Percentiles rank a stretch among this genome's conserved stretches.
Conservation (phyloP, 2,888 invertebrate species). For the Bembecia ichneumoniformis region DNA sequence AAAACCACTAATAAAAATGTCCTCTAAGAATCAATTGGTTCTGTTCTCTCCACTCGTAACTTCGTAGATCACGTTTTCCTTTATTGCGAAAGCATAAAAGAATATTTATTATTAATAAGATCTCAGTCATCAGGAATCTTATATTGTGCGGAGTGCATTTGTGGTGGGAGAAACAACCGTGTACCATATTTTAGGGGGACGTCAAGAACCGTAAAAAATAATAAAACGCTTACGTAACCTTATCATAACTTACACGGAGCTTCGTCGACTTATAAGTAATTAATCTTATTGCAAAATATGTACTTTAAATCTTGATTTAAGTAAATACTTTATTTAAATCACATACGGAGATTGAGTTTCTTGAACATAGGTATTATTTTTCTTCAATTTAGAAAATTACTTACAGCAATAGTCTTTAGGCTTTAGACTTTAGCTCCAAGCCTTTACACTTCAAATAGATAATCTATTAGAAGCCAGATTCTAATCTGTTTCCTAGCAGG, state of each 20-base stretch:
- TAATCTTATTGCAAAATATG: constrained; percentile 49
- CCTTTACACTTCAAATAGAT: no score
- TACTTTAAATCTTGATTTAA: constrained; percentile 5
- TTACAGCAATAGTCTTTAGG: no score
- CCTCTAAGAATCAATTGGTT: constrained; percentile 31
- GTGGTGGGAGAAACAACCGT: constrained; percentile 22
- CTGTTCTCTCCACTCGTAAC: background rate
- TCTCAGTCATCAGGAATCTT: constrained; percentile 2
- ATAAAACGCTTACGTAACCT: constrained; percentile 32
- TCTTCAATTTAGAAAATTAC: background rate
- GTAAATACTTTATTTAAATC: background rate
- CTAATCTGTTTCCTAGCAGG: no score
- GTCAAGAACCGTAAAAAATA: constrained; percentile 19
- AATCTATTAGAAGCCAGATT: no score
- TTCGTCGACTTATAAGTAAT: constrained; percentile 37
- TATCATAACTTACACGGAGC: constrained; percentile 38
- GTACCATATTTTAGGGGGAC: constrained; percentile 24
- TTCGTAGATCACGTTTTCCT: background rate
- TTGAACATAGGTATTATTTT: background rate
- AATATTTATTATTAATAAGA: background rate
- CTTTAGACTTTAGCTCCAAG: no score
- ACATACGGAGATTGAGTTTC: background rate
- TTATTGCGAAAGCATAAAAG: background rate
- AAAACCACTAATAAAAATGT: constrained; percentile 33
- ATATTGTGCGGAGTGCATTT: constrained; percentile 32